Conservation (phyloP, 2,797 vertebrate genomes). For the Cossypha dichroa region DNA sequence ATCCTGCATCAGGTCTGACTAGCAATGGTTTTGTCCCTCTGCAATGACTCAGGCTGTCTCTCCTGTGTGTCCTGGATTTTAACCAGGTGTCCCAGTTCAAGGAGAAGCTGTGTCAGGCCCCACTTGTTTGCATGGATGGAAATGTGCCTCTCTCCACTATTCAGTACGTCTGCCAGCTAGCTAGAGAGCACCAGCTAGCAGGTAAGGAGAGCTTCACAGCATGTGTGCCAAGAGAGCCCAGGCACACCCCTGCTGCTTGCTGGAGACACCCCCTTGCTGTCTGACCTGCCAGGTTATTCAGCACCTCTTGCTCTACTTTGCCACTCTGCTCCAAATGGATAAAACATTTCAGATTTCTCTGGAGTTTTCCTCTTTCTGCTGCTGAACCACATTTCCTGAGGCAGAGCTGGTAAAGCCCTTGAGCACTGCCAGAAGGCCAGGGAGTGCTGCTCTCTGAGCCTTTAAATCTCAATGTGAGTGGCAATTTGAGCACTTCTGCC, state of each 20-base stretch:
- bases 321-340: not conserved
- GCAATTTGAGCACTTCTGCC: not conserved
- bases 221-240: not conserved
- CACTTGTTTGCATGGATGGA: constrained; percentile 87
- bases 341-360: not conserved
- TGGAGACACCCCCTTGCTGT: not conserved
- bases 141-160: constrained; percentile 88
- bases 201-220: constrained; percentile 68
- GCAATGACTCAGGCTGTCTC: not conserved
- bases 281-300: not conserved
- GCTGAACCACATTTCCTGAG: not conserved
- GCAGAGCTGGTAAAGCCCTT: not conserved
- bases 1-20: not conserved
- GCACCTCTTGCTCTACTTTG: not conserved
- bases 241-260: not conserved
- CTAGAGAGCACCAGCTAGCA: constrained; percentile 77
- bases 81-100: constrained; percentile 87
- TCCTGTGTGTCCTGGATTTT: constrained; percentile 22
- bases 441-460: not conserved
- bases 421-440: not conserved
- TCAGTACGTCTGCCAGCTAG: constrained; percentile 84
- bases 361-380: not conserved
- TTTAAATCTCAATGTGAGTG: not conserved
- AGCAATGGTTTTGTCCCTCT: not conserved
- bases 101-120: constrained; percentile 79